A percentile compares a stretch with the other conserved stretches of the same genome.
These are phyloP conservation scores for Phyllopteryx taeniolatus DNA, from an alignment of 2,113 vertebrate genomes.

Conservation along the genomic window DNA sequence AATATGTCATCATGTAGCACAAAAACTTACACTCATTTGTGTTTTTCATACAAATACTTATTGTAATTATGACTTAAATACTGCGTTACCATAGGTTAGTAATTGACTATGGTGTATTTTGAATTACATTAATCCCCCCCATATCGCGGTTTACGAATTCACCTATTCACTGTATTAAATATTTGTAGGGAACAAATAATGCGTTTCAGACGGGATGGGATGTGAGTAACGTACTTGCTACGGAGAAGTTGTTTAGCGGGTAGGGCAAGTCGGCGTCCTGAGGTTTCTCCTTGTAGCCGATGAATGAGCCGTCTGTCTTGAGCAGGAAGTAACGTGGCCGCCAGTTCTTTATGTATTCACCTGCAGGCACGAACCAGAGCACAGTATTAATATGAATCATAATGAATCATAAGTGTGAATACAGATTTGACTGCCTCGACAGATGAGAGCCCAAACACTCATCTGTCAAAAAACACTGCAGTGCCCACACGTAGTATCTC, in stretches of 20 bases:
- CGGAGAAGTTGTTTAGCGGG: slow-evolving; percentile 98
- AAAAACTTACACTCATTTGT: too few species aligned
- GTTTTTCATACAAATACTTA: too few species aligned
- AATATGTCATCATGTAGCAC: too few species aligned
- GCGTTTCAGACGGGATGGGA: not conserved
- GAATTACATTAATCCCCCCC: too few species aligned
- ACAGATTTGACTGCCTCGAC: slow-evolving; percentile 51
- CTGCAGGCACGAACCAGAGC: slow-evolving; percentile 60
- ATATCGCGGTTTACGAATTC: too few species aligned
- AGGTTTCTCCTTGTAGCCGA: slow-evolving; percentile 98
- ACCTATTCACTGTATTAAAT: too few species aligned
- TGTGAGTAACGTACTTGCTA: slow-evolving; percentile 84
- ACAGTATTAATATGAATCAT: slow-evolving; percentile 26
- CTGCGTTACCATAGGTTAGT: too few species aligned
- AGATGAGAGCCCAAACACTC: slow-evolving; percentile 32
- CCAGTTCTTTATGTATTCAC: slow-evolving; percentile 99
- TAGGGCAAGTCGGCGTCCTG: slow-evolving; percentile 97
- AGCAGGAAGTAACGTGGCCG: slow-evolving; percentile 95
- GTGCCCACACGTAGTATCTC: slow-evolving; percentile 31
- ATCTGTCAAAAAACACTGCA: slow-evolving; percentile 34
- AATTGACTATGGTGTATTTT: too few species aligned
- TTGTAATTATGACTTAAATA: too few species aligned
- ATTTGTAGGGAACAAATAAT: slow-evolving; percentile 15
- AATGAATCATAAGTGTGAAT: slow-evolving; percentile 41
- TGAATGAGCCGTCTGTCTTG: slow-evolving; percentile 98